phyloP scores from a whole-genome alignment of 2,797 vertebrate species.

The Onychomys torridus region DNA sequence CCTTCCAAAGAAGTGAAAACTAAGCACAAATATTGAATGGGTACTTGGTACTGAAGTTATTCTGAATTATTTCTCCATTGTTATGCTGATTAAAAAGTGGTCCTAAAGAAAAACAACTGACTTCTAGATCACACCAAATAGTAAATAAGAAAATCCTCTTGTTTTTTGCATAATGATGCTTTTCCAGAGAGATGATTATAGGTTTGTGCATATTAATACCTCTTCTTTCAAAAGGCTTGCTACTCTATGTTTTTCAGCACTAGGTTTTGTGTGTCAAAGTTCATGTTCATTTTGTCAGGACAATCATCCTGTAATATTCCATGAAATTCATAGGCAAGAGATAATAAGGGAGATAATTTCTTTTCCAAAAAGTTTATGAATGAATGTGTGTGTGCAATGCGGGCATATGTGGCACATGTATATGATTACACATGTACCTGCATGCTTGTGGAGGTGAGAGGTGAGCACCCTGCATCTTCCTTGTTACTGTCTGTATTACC shows the following conservation, averaged over 20 bases:
- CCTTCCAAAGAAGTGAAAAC: constrained; percentile 24
- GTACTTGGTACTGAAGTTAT: constrained; percentile 47
- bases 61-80: constrained; percentile 54
- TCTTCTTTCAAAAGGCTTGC: constrained; percentile 55
- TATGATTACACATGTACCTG: too few relatives aligned
- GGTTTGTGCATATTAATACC: background rate
- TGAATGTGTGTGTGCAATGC: background rate
- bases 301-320: constrained; percentile 37
- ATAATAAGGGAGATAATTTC: constrained; percentile 30
- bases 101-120: background rate
- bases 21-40: background rate
- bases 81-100: constrained; percentile 52
- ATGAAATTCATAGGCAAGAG: constrained; percentile 50
- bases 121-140: constrained; percentile 66
- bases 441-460: background rate
- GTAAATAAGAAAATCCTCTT: constrained; percentile 66
- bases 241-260: background rate
- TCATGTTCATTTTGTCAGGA: constrained; percentile 30
- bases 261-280: constrained; percentile 57
- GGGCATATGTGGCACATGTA: too few relatives aligned
- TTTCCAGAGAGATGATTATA: constrained; percentile 48
- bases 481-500: background rate
- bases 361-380: background rate
- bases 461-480: background rate
- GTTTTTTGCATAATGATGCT: constrained; percentile 58